Evolutionary conservation across 1,140 invertebrate genomes (phyloP).

Genomic region (Papilio dardanus): DNA sequence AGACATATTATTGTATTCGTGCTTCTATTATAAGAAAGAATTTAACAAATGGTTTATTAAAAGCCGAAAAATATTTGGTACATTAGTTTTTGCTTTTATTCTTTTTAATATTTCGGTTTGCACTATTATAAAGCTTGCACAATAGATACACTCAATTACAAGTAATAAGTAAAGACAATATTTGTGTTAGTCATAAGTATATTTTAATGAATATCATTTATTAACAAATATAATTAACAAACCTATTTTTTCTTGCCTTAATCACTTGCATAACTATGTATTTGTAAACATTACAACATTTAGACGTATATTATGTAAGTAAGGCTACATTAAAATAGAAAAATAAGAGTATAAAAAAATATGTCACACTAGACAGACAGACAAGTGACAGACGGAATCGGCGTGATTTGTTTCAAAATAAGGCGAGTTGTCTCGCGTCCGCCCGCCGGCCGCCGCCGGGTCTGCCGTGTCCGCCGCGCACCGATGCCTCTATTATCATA

Average conservation of each 20-base stretch:
- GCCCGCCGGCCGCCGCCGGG: background rate
- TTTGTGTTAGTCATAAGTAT: no score
- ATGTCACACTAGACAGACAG: background rate
- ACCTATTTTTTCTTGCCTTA: background rate
- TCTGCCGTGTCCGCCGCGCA: slow-evolving; percentile 28
- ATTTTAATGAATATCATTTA: no score
- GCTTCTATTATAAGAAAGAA: background rate
- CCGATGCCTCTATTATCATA: slow-evolving; percentile 36
- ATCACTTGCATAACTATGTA: background rate
- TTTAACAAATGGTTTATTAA: background rate
- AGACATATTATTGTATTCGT: slow-evolving; percentile 15
- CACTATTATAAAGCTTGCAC: background rate
- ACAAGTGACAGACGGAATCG: background rate
- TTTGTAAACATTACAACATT: background rate
- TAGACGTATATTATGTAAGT: background rate
- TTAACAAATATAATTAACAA: no score
- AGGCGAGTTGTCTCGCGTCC: background rate
- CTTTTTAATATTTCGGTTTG: background rate
- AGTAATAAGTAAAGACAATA: no score
- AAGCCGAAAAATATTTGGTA: background rate
- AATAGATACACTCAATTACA: background rate
- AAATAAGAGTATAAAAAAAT: background rate
- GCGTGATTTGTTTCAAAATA: slow-evolving; percentile 1
- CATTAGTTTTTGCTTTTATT: background rate
- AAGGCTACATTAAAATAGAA: background rate